Evolutionary conservation across 1,140 invertebrate species (phyloP).

Genomic region (Potamilus streckersoni): DNA sequence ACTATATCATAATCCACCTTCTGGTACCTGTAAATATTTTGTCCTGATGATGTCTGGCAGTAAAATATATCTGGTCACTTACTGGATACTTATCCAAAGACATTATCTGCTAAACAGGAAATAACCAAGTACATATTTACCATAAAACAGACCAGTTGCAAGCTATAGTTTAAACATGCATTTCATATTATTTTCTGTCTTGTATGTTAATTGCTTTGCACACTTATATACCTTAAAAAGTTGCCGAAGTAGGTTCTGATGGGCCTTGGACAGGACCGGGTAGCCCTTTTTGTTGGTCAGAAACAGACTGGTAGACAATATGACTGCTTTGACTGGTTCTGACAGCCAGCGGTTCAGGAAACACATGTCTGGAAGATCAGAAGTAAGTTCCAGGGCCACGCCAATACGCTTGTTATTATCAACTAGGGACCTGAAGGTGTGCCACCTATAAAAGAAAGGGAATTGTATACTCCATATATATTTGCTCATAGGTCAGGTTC

Average conservation of each 20-base stretch:
- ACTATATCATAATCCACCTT: no score
- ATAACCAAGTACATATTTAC: background rate
- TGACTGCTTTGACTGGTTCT: conserved; percentile 89
- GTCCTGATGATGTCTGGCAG: no score
- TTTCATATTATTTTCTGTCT: background rate
- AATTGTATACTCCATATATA: background rate
- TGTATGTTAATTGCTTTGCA: no score
- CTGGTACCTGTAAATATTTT: no score
- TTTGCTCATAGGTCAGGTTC: no score
- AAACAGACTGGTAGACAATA: conserved; percentile 86
- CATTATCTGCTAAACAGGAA: no score
- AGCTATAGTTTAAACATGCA: background rate
- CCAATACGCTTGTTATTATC: conserved; percentile 82
- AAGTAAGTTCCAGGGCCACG: conserved; percentile 76
- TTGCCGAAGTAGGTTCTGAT: conserved; percentile 80
- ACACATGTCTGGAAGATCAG: conserved; percentile 76
- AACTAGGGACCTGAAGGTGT: conserved; percentile 81
- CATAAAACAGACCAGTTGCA: background rate
- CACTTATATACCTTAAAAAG: conserved; percentile 57
- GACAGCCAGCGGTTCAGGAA: conserved; percentile 88
- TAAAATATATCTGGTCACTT: no score
- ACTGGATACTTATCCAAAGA: no score
- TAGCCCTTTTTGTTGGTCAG: conserved; percentile 79
- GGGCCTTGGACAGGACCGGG: conserved; percentile 87
- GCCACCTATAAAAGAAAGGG: conserved; percentile 77